phyloP scores from a whole-genome alignment of 2,113 vertebrate species.

The Etheostoma spectabile region DNA sequence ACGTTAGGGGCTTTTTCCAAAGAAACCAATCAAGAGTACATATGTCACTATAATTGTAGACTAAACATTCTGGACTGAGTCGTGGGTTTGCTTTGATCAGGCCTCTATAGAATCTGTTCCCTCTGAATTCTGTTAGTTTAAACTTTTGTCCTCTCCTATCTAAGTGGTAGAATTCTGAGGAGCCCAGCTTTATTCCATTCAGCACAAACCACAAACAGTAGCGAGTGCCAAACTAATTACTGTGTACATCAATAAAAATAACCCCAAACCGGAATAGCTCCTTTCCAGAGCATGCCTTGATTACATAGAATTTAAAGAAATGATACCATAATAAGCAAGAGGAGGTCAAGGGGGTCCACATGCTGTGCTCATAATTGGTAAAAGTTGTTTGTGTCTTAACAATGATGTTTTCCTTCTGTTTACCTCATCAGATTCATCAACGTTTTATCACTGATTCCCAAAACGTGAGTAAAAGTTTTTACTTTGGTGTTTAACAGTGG shows the following conservation, averaged over 20 bases:
- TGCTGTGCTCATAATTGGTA: constrained; percentile 71
- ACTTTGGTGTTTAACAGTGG: constrained; percentile 9
- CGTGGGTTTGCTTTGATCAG: constrained; percentile 73
- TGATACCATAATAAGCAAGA: constrained; percentile 77
- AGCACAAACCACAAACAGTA: constrained; percentile 83
- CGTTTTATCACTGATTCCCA: constrained; percentile 47
- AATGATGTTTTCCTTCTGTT: constrained; percentile 64
- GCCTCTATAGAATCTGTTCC: constrained; percentile 56
- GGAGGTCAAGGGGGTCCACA: constrained; percentile 63
- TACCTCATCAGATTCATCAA: constrained; percentile 71
- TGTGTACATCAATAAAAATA: constrained; percentile 85
- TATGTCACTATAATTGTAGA: constrained; percentile 77
- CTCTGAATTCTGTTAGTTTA: constrained; percentile 77
- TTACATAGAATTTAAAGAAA: constrained; percentile 82
- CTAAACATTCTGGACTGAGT: constrained; percentile 72
- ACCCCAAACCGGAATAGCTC: constrained; percentile 81
- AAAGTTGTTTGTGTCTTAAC: constrained; percentile 65
- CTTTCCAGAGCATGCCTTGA: constrained; percentile 77
- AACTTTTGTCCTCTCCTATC: constrained; percentile 79
- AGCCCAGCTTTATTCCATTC: constrained; percentile 74
- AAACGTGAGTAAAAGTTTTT: constrained; percentile 32
- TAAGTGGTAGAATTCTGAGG: constrained; percentile 53
- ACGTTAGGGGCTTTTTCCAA: constrained; percentile 70
- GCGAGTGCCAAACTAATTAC: constrained; percentile 84
- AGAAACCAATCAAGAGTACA: constrained; percentile 70